Evolutionary conservation across 2,113 vertebrate genomes (phyloP).

Genomic region (Motacilla alba): DNA sequence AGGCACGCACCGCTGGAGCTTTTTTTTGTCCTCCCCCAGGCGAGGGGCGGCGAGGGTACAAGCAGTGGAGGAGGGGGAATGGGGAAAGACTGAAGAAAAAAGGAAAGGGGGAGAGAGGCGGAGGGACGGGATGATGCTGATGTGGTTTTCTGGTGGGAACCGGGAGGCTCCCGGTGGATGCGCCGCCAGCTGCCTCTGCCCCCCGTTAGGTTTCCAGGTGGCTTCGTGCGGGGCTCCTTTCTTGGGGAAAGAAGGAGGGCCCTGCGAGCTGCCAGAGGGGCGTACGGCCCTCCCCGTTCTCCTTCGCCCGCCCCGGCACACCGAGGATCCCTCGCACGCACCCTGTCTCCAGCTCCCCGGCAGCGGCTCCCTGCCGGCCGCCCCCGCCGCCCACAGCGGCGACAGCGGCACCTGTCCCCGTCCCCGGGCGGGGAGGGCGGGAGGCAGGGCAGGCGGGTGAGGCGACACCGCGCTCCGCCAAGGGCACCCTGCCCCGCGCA

Average conservation of each 20-base stretch:
- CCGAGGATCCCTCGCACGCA: neutral
- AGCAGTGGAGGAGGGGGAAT: neutral
- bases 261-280: neutral
- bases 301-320: neutral
- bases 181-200: neutral
- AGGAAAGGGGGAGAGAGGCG: neutral
- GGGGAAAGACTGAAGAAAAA: neutral
- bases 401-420: neutral
- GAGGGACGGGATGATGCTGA: neutral
- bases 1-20: constrained; percentile 20
- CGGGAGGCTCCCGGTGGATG: neutral
- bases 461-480: neutral
- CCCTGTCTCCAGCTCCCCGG: neutral
- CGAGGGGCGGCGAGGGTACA: constrained; percentile 1
- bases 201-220: neutral
- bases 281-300: neutral
- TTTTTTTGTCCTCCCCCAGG: constrained; percentile 20
- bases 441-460: neutral
- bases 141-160: constrained; percentile 42
- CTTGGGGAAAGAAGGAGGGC: neutral
- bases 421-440: neutral
- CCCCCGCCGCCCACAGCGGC: neutral
- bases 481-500: neutral
- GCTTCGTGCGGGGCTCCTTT: neutral
- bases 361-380: neutral